These are phyloP conservation scores for Agriopis leucophaearia DNA, from an alignment of 2,888 invertebrate species.

Conservation along the genomic window DNA sequence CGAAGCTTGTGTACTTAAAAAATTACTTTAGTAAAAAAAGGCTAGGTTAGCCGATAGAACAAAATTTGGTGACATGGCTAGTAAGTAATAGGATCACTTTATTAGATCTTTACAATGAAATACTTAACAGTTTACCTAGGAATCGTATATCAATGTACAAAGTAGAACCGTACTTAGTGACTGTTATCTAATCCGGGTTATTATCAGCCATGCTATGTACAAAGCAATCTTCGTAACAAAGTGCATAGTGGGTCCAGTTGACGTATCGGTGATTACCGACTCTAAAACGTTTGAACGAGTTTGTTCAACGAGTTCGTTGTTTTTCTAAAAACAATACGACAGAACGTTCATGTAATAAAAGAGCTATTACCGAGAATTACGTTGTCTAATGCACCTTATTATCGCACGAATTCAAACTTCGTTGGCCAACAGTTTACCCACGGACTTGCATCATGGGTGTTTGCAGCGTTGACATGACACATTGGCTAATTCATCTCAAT, in stretches of 20 bases:
- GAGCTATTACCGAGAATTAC: conserved; percentile 30
- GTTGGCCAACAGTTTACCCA: conserved; percentile 48
- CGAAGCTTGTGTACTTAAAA: background rate
- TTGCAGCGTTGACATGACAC: conserved; percentile 57
- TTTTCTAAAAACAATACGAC: conserved; percentile 28
- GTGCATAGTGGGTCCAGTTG: background rate
- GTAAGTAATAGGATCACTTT: too few relatives aligned
- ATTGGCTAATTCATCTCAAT: conserved; percentile 61
- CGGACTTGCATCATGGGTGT: conserved; percentile 45
- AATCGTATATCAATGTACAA: background rate
- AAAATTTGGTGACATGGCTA: too few relatives aligned
- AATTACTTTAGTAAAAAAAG: background rate
- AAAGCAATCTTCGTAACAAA: background rate
- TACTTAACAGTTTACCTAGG: background rate
- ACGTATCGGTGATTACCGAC: background rate
- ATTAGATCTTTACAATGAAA: too few relatives aligned
- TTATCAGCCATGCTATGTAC: background rate
- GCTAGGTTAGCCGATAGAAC: background rate
- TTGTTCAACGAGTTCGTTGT: background rate
- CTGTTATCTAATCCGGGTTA: conserved; percentile 5
- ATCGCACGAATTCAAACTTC: conserved; percentile 31
- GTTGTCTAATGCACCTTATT: conserved; percentile 31
- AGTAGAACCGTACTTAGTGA: background rate
- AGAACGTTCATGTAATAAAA: conserved; percentile 28
- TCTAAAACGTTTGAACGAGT: background rate